Percentiles rank a stretch among this genome's conserved stretches.
Evolutionary conservation across 2,113 vertebrate genomes (phyloP).

Genomic region (Fregata magnificens): DNA sequence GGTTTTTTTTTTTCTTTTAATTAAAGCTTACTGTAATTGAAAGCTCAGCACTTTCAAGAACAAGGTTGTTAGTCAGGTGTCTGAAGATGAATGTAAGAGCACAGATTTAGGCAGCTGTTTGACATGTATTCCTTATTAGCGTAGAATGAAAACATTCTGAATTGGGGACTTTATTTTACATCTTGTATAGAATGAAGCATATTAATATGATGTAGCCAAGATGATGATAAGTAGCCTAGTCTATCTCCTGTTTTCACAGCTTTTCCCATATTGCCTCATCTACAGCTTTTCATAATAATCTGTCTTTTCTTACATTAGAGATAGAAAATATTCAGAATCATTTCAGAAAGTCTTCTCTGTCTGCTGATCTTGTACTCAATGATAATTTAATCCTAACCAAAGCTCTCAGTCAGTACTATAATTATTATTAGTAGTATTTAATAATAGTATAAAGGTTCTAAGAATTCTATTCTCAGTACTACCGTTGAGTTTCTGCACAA

Average conservation of each 20-base stretch:
- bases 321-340: neutral
- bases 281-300: neutral
- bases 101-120: neutral
- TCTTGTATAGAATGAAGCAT: neutral
- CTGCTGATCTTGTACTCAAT: neutral
- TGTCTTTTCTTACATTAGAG: neutral
- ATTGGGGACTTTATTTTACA: neutral
- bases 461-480: neutral
- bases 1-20: neutral
- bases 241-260: neutral
- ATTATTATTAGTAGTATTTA: neutral
- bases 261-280: neutral
- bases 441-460: neutral
- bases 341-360: neutral
- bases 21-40: neutral
- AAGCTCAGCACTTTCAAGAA: neutral
- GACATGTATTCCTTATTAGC: neutral
- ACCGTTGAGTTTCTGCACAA: neutral
- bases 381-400: neutral
- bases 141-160: neutral
- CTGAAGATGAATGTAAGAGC: neutral
- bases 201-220: neutral
- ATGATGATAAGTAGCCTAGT: neutral
- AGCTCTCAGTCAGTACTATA: neutral
- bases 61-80: neutral